A percentile compares a stretch with the other conserved stretches of the same genome.
Conservation (phyloP, 1,140 invertebrate genomes). For the Tetramorium simillimum region DNA sequence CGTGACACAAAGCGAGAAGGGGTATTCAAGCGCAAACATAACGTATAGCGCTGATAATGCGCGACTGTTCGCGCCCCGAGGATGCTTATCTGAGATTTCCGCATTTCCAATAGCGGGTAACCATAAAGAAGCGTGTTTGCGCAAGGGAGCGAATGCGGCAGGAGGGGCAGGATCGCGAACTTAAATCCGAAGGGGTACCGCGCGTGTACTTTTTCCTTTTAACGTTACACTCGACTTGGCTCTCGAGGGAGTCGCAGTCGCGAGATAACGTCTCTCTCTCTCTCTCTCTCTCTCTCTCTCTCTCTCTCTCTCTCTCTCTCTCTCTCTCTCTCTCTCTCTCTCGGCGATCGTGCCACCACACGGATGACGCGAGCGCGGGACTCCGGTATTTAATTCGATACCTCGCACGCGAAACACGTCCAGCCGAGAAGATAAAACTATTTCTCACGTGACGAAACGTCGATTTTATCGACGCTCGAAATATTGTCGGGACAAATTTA, state of each 20-base stretch:
- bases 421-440: neutral
- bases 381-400: conserved; percentile 66
- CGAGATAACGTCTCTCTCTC: conserved; percentile 63
- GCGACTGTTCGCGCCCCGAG: conserved; percentile 34
- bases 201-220: conserved; percentile 27
- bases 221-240: conserved; percentile 40
- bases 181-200: conserved; percentile 67
- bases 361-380: conserved; percentile 54
- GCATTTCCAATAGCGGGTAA: conserved; percentile 41
- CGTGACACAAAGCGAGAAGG: neutral
- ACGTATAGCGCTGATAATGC: conserved; percentile 63
- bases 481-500: conserved; percentile 32
- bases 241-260: conserved; percentile 61
- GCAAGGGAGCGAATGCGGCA: conserved; percentile 24
- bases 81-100: conserved; percentile 70
- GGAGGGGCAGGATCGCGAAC: neutral
- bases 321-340: neutral
- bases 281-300: too few relatives aligned
- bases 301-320: neutral
- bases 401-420: conserved; percentile 11
- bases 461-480: conserved; percentile 20
- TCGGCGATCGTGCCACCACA: conserved; percentile 49
- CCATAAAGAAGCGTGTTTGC: conserved; percentile 60
- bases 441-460: conserved; percentile 43
- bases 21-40: conserved; percentile 7